Base-by-base conservation (phyloP, 2,113 vertebrate species). In the Struthio camelus region DNA sequence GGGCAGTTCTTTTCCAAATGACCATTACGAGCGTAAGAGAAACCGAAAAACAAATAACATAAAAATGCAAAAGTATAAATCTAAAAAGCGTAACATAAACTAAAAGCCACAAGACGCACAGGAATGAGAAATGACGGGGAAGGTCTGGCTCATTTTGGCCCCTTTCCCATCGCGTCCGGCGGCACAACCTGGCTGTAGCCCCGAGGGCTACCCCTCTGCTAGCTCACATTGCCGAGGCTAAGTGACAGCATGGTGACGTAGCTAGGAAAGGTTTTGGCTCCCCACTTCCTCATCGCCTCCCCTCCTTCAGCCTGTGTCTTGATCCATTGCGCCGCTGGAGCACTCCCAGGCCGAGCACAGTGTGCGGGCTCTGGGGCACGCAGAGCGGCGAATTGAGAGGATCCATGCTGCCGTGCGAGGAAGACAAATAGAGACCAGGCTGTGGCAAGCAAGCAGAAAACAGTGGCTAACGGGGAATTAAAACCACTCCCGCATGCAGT, bases 381-480 rank as follows among this genome's bases (percentile, higher is more conserved):
- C 0, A 0, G 69, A 2, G 0, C 20, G 34, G 24, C 28, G 53
- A 48, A 53, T 46, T 46, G 32, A 18, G 62, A 81, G 14, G 46
- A 72, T 22, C 46, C 23, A 3, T 4, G 46, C 30, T 1, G 2
- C 19, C 32, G 48, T 20, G 25, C 53, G 36, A 85, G 42, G 72
- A 64, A 67, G 69, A 27, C 85, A 67, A 53, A 80, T 2, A 6
- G 58, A 46, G 61, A 30, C 58, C 78, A 84, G 46, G 30, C 42
- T 79, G 14, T 13, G 48, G 59, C 24, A 73, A 78, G 15, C 1
- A 1, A 83, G 72, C n/a, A 64, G 72, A 59, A 85, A 70, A 53
- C 24, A 58, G 44, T 7, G 50, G 56, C 54, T 58, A 14, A 17
- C 12, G 20, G 50, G 42, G 51, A 65, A 56, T 11, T 51, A 59